Base-by-base conservation (phyloP, 2,888 invertebrate genomes). In the Argyresthia albistria region DNA sequence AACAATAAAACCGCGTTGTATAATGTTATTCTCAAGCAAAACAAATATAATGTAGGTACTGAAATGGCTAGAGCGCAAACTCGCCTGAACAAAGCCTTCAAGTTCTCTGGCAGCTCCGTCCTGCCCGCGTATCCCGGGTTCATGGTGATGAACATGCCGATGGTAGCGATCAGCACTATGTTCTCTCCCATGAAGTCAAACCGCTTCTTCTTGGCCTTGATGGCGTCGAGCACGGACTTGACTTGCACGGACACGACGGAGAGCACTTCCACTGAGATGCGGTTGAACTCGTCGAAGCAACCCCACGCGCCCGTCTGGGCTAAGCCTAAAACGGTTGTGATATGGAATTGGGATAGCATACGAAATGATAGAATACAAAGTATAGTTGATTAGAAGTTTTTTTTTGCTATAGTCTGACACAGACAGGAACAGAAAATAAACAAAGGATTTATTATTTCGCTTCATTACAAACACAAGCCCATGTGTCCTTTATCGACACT, bases 281-380 rank as follows among this genome's bases (percentile, higher is more conserved):
- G 90, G 79, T 98, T 98, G 77, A 98, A 98, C 76, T 98, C 97
- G 70, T 98, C 97, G 74, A 98, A 98, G 73, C 98, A 98, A 37
- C 97, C 97, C 97, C 97, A 97, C 9, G 97, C 95, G 0, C 97
- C 97, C 14, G 97, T 97, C 84, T 98, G 97, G 1, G 96, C 93
- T 52, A 98, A 83, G n/a, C 96, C 88, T 88, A 42, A 37, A 35
- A 39, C 25, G 6, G 25, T 25, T 25, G 25, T 25, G 15, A 15
- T 3, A 35, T 46, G 16, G 25, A 46, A 6, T 2, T 25, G 25
- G 6, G 25, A 25, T 25, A 25, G 25, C 6, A 25, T 25, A 25
- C 6, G 6, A 25, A 25, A 25, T 2, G 25, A 25, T 25, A 25
- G 25, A 25, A n/a, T n/a, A n/a, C n/a, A n/a, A n/a, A 25, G 25